Percentiles rank a stretch among this genome's conserved stretches.
These are phyloP conservation scores for Orchesellides sinensis DNA, from an alignment of 2,888 invertebrate species.

Conservation along the genomic window DNA sequence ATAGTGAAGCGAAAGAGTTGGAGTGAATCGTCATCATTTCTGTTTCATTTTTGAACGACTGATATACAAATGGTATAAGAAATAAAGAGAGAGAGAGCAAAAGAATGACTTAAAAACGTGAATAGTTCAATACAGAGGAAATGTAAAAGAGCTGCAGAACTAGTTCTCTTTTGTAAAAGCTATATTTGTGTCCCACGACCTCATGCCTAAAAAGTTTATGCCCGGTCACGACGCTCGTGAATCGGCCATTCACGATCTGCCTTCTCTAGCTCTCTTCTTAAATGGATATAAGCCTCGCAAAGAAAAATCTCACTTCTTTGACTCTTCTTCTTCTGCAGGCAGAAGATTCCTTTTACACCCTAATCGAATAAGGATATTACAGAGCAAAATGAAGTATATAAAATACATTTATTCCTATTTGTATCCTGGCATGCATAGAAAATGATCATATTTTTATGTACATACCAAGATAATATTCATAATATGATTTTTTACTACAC, in stretches of 20 bases:
- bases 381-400: constrained; percentile 3
- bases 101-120: constrained; percentile 13
- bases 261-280: constrained; percentile 39
- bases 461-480: no score
- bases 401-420: constrained; percentile 15
- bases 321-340: constrained; percentile 17
- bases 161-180: constrained; percentile 64
- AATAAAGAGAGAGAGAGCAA: neutral
- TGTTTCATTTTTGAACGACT: neutral
- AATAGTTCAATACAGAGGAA: constrained; percentile 6
- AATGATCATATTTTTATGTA: no score
- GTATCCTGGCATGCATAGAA: constrained; percentile 20
- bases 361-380: constrained; percentile 24
- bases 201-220: constrained; percentile 70
- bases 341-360: constrained; percentile 9
- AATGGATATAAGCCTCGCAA: constrained; percentile 48
- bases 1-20: neutral
- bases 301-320: constrained; percentile 6
- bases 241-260: constrained; percentile 71
- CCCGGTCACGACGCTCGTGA: constrained; percentile 73
- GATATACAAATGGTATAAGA: neutral
- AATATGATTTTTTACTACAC: no score
- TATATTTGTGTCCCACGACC: constrained; percentile 73
- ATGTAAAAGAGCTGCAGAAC: constrained; percentile 59
- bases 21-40: neutral